Conservation (phyloP, 2,113 vertebrate species). For the Limnothrissa miodon region DNA sequence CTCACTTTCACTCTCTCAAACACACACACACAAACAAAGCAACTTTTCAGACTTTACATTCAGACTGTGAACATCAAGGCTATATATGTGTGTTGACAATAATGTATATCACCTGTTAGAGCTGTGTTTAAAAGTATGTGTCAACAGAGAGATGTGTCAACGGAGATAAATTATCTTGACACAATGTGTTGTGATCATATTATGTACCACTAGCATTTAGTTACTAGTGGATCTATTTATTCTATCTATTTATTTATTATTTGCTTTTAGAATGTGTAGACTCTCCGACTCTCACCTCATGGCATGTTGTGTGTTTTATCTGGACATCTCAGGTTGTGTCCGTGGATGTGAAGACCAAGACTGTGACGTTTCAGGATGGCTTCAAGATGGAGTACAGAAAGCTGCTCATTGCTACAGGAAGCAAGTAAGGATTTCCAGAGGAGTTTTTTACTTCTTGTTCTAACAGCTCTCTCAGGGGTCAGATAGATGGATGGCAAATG, state of each 20-base stretch:
- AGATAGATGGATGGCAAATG: background rate
- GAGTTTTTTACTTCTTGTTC: background rate
- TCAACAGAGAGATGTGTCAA: no score
- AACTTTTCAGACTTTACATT: no score
- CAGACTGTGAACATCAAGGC: no score
- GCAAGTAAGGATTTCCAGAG: conserved; percentile 72
- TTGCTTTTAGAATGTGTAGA: background rate
- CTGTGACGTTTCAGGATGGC: conserved; percentile 87
- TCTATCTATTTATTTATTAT: background rate
- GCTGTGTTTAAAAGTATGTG: no score
- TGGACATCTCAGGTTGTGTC: conserved; percentile 77
- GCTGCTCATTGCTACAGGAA: conserved; percentile 91
- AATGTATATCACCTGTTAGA: no score
- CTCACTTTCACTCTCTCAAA: no score
- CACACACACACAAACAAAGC: no score
- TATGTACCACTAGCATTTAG: no score
- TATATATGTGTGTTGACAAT: no score
- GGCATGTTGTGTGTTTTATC: background rate
- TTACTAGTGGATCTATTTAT: no score
- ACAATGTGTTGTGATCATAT: no score
- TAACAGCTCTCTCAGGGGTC: background rate
- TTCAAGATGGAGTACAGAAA: conserved; percentile 95
- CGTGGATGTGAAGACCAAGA: conserved; percentile 86
- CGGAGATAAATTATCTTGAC: no score
- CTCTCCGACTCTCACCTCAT: background rate